phyloP scores from a whole-genome alignment of 2,797 vertebrate species.

The Lates japonicus region DNA sequence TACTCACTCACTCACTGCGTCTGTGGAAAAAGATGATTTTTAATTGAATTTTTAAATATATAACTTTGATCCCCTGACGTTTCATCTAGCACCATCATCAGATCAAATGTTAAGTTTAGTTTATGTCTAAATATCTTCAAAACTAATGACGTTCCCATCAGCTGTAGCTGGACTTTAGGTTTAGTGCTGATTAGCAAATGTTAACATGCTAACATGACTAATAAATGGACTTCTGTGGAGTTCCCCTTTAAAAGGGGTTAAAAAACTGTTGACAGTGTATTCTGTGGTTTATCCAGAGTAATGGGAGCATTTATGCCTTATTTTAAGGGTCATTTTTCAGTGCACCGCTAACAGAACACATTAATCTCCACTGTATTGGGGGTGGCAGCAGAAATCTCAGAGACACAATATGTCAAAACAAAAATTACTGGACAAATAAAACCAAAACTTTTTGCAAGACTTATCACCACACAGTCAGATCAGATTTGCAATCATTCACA shows the following conservation, averaged over 20 bases:
- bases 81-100: not conserved
- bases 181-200: no score
- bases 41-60: not conserved
- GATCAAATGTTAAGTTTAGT: not conserved
- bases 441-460: not conserved
- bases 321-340: not conserved
- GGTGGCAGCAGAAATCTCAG: no score
- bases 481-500: not conserved
- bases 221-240: not conserved
- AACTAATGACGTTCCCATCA: no score
- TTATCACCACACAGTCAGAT: not conserved
- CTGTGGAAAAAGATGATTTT: not conserved
- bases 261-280: not conserved
- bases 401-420: no score
- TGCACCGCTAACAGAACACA: not conserved
- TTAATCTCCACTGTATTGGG: no score
- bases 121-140: no score
- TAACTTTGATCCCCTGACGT: no score
- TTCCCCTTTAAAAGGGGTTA: not conserved
- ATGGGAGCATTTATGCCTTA: no score
- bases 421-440: not conserved
- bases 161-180: no score
- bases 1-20: no score
- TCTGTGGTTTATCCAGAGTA: not conserved
- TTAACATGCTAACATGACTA: not conserved